Conservation (phyloP, 2,113 vertebrate genomes). For the Artemisiospiza belli region DNA sequence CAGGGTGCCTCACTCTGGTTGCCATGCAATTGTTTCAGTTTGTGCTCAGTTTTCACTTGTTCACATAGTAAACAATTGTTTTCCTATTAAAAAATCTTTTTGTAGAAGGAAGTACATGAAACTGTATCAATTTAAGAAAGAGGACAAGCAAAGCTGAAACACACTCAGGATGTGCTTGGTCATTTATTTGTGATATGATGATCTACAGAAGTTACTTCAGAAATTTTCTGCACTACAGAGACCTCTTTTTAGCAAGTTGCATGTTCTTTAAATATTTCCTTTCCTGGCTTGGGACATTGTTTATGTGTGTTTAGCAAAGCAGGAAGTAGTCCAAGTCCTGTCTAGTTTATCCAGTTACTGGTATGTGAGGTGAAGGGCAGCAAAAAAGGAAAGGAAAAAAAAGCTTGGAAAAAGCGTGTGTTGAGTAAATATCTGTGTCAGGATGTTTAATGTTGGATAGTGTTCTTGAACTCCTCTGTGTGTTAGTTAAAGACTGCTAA, state of each 20-base stretch:
- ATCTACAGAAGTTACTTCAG: background rate
- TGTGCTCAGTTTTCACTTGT: background rate
- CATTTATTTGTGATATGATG: background rate
- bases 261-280: background rate
- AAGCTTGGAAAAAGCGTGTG: background rate
- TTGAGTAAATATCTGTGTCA: background rate
- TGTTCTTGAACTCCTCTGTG: background rate
- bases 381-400: background rate
- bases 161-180: background rate
- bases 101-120: background rate
- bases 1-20: background rate
- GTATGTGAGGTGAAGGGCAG: background rate
- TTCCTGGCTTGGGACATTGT: background rate
- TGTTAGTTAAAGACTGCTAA: background rate
- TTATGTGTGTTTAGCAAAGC: background rate
- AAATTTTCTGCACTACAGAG: background rate
- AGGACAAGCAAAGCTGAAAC: background rate
- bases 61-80: background rate
- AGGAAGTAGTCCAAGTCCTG: background rate
- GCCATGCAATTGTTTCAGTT: background rate
- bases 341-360: background rate
- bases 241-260: background rate
- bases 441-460: background rate
- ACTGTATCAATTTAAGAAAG: background rate
- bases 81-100: background rate